Evolutionary conservation across 2,888 invertebrate species (phyloP), one percentile per base, ranked within the genome.

Genomic region (Epirrita christyi): DNA sequence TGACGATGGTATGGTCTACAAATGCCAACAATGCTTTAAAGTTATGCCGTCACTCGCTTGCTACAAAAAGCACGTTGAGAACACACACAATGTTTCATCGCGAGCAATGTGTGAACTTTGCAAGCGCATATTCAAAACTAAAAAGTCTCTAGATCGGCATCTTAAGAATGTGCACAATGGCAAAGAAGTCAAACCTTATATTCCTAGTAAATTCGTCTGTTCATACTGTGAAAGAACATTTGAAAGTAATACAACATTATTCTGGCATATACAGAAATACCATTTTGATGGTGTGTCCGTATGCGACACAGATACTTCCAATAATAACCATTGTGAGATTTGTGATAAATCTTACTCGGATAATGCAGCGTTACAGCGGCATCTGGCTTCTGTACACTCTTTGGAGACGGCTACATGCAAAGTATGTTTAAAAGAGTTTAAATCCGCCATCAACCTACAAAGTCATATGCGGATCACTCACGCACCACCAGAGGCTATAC

Each of bases 391-490:
- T 0, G 71, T 73, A 0, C 78, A 80, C 51, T 73, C 76, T 0
- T 36, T 70, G 0, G 67, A 76, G 13, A 67, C 67, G 0, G 72
- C 72, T 0, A 64, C 64, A 0, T 79, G 81, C 21, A 57, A 64
- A 13, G 68, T 79, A 11, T 81, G 81, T 50, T 47, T 55, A 0
- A 81, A 81, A 37, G 71, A 66, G 9, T 81, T 76, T 27, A 77
- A 75, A 42, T 74, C 77, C 0, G 61, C 61, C 0, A 56, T 73
- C 10, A 73, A 73, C 28, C 49, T 78, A 0, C 75, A 76, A 34
- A 68, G 75, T 32, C 81, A 81, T 32, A 70, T 80, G 0, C 56
- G 67, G 29, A 71, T 78, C 0, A 80, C 81, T 0, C 81, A 81
- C 41, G 80, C 81, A 0, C 76, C 80, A 0, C 78, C 79, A 0